phyloP scores from a whole-genome alignment of 2,888 invertebrate species.

The Megalurothrips usitatus region DNA sequence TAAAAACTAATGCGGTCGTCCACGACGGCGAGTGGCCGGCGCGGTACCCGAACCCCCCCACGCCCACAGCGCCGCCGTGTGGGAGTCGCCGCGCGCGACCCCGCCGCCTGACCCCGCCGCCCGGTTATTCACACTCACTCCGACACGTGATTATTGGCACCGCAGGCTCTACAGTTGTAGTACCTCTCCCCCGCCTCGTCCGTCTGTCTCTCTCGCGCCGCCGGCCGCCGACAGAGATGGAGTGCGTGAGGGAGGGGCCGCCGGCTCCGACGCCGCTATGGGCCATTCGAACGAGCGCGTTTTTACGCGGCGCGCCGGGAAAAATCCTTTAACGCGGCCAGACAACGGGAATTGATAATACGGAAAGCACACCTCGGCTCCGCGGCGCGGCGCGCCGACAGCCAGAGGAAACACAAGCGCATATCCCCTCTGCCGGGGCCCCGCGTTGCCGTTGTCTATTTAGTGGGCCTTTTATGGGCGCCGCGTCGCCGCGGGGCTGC shows the following conservation, averaged over 20 bases:
- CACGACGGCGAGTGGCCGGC: too few species aligned
- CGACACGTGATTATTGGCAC: neutral
- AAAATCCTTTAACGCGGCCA: neutral
- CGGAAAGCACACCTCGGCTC: neutral
- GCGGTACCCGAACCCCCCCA: too few species aligned
- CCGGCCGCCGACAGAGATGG: neutral
- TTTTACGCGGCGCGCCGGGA: neutral
- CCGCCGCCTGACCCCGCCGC: too few species aligned
- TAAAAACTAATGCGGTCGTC: too few species aligned
- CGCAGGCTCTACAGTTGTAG: too few species aligned
- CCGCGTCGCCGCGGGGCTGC: too few species aligned
- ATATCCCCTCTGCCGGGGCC: neutral
- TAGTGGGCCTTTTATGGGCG: too few species aligned
- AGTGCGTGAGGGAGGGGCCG: too few species aligned
- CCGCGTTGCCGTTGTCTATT: neutral
- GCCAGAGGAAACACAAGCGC: neutral
- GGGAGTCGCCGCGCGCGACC: too few species aligned
- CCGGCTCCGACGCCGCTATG: too few species aligned
- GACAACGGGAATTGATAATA: neutral
- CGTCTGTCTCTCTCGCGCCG: neutral
- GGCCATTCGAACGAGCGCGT: neutral
- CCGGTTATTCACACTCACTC: conserved; percentile 1
- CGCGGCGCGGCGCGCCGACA: neutral
- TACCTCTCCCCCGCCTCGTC: neutral
- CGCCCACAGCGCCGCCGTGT: too few species aligned